Percentiles rank a stretch among this genome's conserved stretches.
Evolutionary conservation across 2,113 vertebrate genomes (phyloP).

Genomic region (Furnarius figulus): DNA sequence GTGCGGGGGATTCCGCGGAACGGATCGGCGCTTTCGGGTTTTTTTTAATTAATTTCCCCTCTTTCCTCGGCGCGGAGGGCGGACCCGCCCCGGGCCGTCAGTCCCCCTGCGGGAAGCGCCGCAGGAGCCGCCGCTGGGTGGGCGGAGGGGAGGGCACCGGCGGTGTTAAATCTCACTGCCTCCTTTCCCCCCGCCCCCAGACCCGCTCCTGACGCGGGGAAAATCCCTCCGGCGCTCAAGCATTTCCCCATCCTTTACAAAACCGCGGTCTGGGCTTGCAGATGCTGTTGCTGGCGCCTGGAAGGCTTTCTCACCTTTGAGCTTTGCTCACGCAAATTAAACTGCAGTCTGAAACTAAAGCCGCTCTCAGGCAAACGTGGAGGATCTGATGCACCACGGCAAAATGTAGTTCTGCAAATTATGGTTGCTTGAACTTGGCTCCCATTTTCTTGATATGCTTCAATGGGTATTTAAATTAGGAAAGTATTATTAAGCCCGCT

Average conservation of each 20-base stretch:
- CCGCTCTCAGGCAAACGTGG: not conserved
- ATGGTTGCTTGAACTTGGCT: not conserved
- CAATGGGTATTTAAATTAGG: not conserved
- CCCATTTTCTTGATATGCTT: not conserved
- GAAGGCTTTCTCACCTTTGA: not conserved
- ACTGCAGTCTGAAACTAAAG: not conserved
- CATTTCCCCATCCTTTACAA: not conserved
- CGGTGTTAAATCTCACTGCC: no score
- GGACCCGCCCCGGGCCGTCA: not conserved
- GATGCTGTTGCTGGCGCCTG: not conserved
- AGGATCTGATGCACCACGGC: not conserved
- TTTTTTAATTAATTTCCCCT: not conserved
- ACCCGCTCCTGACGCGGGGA: not conserved
- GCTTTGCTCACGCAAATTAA: not conserved
- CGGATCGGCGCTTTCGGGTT: not conserved
- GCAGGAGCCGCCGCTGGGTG: no score
- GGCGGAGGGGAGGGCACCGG: no score
- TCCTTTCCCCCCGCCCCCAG: no score
- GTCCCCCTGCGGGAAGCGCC: not conserved
- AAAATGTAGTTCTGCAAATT: not conserved
- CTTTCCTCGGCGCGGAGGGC: not conserved
- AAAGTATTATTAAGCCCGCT: not conserved
- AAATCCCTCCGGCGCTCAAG: not conserved
- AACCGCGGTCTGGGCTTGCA: not conserved
- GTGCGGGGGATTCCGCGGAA: not conserved